A percentile compares a stretch with the other conserved stretches of the same genome.
phyloP scores from a whole-genome alignment of 2,797 vertebrate genomes.

The Myoxocephalus aenaeus region DNA sequence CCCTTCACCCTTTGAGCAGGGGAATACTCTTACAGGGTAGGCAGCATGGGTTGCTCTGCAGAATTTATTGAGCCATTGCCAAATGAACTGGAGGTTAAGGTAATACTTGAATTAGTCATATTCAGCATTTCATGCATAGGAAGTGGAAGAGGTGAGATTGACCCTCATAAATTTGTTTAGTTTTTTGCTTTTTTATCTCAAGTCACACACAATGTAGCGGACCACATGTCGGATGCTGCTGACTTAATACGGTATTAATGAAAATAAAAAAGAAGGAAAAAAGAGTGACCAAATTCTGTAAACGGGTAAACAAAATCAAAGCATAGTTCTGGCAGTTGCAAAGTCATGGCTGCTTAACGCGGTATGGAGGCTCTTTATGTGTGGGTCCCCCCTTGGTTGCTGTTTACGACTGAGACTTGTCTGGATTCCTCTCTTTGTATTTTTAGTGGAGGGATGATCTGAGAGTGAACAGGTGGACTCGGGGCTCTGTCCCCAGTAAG shows the following conservation, averaged over 20 bases:
- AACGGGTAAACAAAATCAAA: slow-evolving; percentile 31
- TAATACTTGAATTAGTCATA: slow-evolving; percentile 71
- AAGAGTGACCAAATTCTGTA: neutral
- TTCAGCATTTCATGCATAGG: slow-evolving; percentile 65
- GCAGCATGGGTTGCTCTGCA: slow-evolving; percentile 54
- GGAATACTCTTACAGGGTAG: slow-evolving; percentile 69
- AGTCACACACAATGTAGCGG: neutral
- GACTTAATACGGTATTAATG: neutral
- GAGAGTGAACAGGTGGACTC: slow-evolving; percentile 73
- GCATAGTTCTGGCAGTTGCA: slow-evolving; percentile 38
- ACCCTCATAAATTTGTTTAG: slow-evolving; percentile 11
- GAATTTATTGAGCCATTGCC: slow-evolving; percentile 75
- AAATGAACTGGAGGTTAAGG: slow-evolving; percentile 67
- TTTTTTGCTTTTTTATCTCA: neutral
- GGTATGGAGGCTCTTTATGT: slow-evolving; percentile 43
- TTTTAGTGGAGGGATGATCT: slow-evolving; percentile 74
- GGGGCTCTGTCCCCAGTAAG: slow-evolving; percentile 44
- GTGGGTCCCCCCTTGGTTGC: slow-evolving; percentile 40
- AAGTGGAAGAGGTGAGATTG: slow-evolving; percentile 45
- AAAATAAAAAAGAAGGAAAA: neutral
- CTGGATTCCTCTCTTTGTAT: slow-evolving; percentile 70
- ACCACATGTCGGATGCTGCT: slow-evolving; percentile 11
- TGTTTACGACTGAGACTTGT: slow-evolving; percentile 69
- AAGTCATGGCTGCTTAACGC: slow-evolving; percentile 53
- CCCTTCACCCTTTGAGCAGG: slow-evolving; percentile 59